Base-by-base conservation (phyloP, 2,797 vertebrate genomes). In the Lophotriccus pileatus region DNA sequence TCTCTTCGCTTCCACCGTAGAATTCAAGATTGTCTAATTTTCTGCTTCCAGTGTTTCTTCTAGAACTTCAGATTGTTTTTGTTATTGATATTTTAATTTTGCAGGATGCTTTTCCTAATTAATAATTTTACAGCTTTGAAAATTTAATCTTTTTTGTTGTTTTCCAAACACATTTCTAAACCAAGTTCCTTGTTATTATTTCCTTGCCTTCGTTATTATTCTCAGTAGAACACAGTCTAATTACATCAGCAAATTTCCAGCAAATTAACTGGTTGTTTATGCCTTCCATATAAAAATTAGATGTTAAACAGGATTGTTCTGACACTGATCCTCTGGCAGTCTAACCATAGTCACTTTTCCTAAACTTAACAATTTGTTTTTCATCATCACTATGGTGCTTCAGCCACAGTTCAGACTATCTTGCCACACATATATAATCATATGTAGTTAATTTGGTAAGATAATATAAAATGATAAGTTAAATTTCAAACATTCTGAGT, bases 251-350 rank as follows among this genome's bases (percentile, higher is more conserved):
- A 95, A 64, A 66, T 94, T 94, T 91, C 55, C 43, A 83, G 55
- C 60, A 90, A 90, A 90, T 94, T 81, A 92, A 82, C 59, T 34
- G 43, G 74, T 92, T 95, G 81, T 76, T 92, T 93, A 82, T 93
- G 73, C 58, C 81, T 89, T 89, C 70, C 77, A 69, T 59, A 69
- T 69, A 84, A 82, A 93, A 90, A 87, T 84, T 62, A 55, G 89
- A 93, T 82, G 67, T 91, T 94, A 63, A 93, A 56, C 13, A 76
- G 75, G 34, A 74, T 55, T 84, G 14, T 92, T 89, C 53, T 73
- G 63, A 60, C 55, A 56, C 32, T 67, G 78, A 63, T 89, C 52
- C 32, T 92, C 87, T 84, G 55, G 32, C 75, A 77, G 39, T 46
- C 44, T 87, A 84, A 84, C 92, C 52, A 62, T n/a, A 91, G 74